These are phyloP conservation scores for Habropoda laboriosa DNA, from an alignment of 1,140 invertebrate species.

Conservation along the genomic window DNA sequence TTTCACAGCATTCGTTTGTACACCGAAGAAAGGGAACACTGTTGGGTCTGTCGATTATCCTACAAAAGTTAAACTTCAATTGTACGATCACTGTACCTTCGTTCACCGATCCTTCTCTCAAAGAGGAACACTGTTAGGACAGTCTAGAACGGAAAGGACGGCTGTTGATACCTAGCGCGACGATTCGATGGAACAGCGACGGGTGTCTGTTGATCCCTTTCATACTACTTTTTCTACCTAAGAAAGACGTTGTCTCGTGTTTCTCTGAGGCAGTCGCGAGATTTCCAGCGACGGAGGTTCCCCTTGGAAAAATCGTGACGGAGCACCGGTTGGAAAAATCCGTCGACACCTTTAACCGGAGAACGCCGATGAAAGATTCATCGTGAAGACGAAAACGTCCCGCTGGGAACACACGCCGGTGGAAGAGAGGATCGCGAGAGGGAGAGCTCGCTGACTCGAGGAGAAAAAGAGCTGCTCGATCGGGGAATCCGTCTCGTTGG, in stretches of 20 bases:
- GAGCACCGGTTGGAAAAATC: neutral
- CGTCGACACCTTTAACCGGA: neutral
- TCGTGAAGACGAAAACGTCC: neutral
- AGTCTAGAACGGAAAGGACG: neutral
- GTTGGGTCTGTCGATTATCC: too few species aligned
- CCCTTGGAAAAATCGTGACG: neutral
- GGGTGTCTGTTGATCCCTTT: neutral
- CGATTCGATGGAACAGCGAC: neutral
- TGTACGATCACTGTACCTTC: too few species aligned
- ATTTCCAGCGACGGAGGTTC: neutral
- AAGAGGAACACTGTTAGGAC: neutral
- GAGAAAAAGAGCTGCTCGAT: slow-evolving; percentile 28
- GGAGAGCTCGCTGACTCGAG: slow-evolving; percentile 5
- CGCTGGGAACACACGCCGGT: neutral
- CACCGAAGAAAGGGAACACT: too few species aligned
- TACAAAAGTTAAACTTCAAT: too few species aligned
- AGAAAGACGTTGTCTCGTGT: neutral
- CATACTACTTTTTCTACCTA: neutral
- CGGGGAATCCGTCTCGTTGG: slow-evolving; percentile 20
- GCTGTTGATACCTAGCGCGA: neutral
- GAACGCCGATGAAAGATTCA: neutral
- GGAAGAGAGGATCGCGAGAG: neutral
- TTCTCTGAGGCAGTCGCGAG: neutral
- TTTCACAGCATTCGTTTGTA: too few species aligned
- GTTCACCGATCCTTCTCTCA: too few species aligned